Conservation (phyloP, 2,113 vertebrate genomes). For the Callorhinus ursinus region DNA sequence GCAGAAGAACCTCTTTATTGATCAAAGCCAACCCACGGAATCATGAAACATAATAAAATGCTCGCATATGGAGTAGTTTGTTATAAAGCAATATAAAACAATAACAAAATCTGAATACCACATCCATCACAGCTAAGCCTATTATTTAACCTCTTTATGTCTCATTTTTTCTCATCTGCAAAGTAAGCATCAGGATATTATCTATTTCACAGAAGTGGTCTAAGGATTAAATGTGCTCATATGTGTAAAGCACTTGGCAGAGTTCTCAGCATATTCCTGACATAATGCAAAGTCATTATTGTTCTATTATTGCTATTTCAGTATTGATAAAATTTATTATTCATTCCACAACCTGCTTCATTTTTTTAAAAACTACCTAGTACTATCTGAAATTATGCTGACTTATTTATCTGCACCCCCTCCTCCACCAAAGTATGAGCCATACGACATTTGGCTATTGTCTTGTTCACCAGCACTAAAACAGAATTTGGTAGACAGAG, state of each 20-base stretch:
- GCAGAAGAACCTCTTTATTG: neutral
- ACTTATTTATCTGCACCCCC: neutral
- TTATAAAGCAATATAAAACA: neutral
- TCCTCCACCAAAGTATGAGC: neutral
- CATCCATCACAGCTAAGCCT: neutral
- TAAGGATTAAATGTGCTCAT: neutral
- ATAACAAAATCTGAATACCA: neutral
- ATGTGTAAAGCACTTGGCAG: neutral
- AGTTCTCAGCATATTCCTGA: neutral
- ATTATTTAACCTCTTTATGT: neutral
- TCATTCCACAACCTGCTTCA: conserved; percentile 6
- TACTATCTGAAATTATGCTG: conserved; percentile 6
- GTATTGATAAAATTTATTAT: neutral
- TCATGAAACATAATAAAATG: neutral
- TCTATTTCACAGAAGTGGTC: neutral
- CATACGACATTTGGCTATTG: neutral
- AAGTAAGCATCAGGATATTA: conserved; percentile 28
- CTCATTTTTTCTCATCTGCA: conserved; percentile 13
- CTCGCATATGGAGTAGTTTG: neutral
- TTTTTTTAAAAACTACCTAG: neutral
- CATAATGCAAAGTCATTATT: neutral
- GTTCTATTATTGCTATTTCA: neutral
- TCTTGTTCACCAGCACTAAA: conserved; percentile 42
- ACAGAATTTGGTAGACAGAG: neutral
- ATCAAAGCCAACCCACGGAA: neutral